Base-by-base conservation (phyloP, 2,888 invertebrate species). In the Apoda limacodes region DNA sequence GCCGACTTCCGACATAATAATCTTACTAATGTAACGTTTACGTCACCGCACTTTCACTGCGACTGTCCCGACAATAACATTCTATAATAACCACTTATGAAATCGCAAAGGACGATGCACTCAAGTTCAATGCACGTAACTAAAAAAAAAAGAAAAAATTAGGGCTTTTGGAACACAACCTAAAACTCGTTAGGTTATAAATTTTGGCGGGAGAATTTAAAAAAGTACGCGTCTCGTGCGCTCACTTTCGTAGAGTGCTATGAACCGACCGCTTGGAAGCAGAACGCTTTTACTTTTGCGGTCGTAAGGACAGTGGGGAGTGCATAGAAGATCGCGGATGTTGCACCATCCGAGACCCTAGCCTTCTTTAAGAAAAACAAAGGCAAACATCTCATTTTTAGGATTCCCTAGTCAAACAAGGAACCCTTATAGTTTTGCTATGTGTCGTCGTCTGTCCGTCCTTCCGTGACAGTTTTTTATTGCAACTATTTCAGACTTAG, bases 41-140 rank as follows among this genome's bases (percentile, higher is more conserved):
- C 76, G 76, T 75, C 74, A 76, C 64, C 47, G 32, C 72, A 76
- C 78, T 78, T 78, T 78, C 78, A 76, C 76, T 72, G 52, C 53
- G 59, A 53, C 51, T 50, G 57, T 32, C 29, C 45, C 36, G 57
- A 57, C 58, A 55, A 60, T 59, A 64, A 64, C 68, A 71, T 64
- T 63, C 65, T 59, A 52, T 52, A n/a, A n/a, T n/a, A 52, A 62
- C 50, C 64, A 68, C 68, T 67, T 65, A 71, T 61, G 65, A 64
- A 68, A 65, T 54, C 42, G 37, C 50, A 40, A 48, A 40, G 53
- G 61, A 58, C 60, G 63, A 58, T 55, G 60, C 65, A 60, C 55
- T 49, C 56, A 60, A 63, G 70, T 70, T 71, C 68, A 67, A 66
- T 54, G 69, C 60, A 67, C 68, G 44, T 34, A 35, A 42, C 32